Conservation (phyloP, 2,888 invertebrate genomes). For the Cabera pusaria region DNA sequence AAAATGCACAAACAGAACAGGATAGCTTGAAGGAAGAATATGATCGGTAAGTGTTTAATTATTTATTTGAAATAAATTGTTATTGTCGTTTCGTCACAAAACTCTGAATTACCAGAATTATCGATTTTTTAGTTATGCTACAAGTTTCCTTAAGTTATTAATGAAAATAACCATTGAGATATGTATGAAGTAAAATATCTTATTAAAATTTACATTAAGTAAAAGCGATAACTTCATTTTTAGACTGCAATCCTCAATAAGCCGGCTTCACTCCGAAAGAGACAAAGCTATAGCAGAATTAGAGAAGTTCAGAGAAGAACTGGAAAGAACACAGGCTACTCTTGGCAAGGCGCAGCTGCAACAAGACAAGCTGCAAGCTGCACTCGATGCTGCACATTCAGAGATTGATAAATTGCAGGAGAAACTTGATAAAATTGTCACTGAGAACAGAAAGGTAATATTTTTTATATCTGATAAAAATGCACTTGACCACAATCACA, state of each 20-base stretch:
- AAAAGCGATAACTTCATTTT: background rate
- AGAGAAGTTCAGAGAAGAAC: constrained; percentile 93
- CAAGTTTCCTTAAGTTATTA: no score
- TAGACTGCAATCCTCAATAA: constrained; percentile 90
- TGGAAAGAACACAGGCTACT: constrained; percentile 94
- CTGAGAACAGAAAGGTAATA: constrained; percentile 92
- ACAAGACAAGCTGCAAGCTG: constrained; percentile 95
- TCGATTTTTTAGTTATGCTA: no score
- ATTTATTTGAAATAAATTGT: background rate
- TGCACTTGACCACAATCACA: no score
- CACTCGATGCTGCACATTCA: constrained; percentile 94
- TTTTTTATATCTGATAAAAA: no score
- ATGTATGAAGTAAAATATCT: no score
- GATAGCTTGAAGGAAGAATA: constrained; percentile 96
- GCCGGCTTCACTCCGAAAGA: constrained; percentile 93
- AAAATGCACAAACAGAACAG: constrained; percentile 97
- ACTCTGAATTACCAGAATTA: no score
- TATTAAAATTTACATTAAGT: no score
- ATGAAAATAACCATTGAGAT: no score
- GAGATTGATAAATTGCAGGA: constrained; percentile 96
- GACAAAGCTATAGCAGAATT: constrained; percentile 93
- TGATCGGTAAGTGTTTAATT: constrained; percentile 83
- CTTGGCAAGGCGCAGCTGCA: constrained; percentile 95
- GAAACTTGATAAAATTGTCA: constrained; percentile 91
- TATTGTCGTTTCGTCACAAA: no score